Percentiles rank a stretch among this genome's conserved stretches.
These are phyloP conservation scores for Hybos culiciformis DNA, from an alignment of 2,888 invertebrate species.

Conservation along the genomic window DNA sequence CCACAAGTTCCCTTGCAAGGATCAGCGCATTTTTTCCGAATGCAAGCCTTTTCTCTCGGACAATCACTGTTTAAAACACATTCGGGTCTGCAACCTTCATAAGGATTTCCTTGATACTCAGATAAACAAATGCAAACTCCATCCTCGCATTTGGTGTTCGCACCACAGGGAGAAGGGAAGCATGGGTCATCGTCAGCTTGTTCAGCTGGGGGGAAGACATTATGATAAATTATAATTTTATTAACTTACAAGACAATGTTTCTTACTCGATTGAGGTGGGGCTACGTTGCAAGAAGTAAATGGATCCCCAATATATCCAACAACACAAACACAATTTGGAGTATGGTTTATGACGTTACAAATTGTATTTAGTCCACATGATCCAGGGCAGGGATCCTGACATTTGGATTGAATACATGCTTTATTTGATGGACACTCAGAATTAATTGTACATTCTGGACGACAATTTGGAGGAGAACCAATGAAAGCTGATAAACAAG, in stretches of 20 bases:
- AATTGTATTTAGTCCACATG: slow-evolving; percentile 50
- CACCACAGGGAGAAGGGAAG: slow-evolving; percentile 61
- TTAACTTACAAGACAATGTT: too few relatives aligned
- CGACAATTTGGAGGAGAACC: slow-evolving; percentile 61
- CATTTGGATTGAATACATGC: slow-evolving; percentile 65
- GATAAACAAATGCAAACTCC: slow-evolving; percentile 54
- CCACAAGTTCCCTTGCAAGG: slow-evolving; percentile 64
- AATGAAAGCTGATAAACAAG: slow-evolving; percentile 48
- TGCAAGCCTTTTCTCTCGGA: slow-evolving; percentile 51
- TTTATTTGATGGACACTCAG: slow-evolving; percentile 54
- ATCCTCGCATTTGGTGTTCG: slow-evolving; percentile 53
- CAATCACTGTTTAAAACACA: slow-evolving; percentile 65
- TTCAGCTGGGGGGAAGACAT: too few relatives aligned
- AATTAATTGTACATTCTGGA: slow-evolving; percentile 57
- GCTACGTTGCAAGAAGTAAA: slow-evolving; percentile 40
- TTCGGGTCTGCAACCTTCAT: slow-evolving; percentile 60
- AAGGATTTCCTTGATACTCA: slow-evolving; percentile 65
- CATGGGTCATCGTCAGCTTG: slow-evolving; percentile 41
- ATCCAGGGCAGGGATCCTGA: slow-evolving; percentile 57
- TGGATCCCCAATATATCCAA: slow-evolving; percentile 43
- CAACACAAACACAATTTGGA: slow-evolving; percentile 52
- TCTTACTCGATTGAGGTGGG: too few relatives aligned
- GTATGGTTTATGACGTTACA: slow-evolving; percentile 54
- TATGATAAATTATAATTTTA: too few relatives aligned
- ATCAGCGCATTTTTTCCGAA: slow-evolving; percentile 57